A percentile compares a stretch with the other conserved stretches of the same genome.
Conservation (phyloP, 2,113 vertebrate species). For the Rafetus swinhoei region DNA sequence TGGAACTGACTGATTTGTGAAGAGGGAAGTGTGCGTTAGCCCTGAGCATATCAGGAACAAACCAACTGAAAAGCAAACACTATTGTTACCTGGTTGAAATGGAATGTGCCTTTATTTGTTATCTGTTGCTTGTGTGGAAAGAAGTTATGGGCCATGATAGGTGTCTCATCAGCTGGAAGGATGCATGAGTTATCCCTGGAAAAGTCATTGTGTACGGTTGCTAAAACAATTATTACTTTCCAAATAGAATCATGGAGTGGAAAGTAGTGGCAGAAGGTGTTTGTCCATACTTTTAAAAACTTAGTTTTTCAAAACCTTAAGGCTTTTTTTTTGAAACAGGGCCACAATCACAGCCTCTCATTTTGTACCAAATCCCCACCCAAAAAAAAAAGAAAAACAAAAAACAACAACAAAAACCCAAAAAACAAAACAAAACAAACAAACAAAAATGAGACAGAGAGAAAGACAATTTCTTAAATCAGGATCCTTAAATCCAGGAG, state of each 20-base stretch:
- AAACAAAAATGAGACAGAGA: background rate
- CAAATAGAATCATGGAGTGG: background rate
- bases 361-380: background rate
- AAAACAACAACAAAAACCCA: no score
- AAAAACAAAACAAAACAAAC: background rate
- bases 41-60: background rate
- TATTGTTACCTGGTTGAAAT: rapidly evolving
- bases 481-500: background rate
- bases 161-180: rapidly evolving
- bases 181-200: rapidly evolving
- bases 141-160: background rate
- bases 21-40: background rate
- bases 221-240: background rate
- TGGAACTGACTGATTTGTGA: background rate
- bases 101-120: rapidly evolving
- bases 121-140: background rate
- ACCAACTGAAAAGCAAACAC: background rate
- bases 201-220: rapidly evolving
- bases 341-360: rapidly evolving
- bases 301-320: background rate
- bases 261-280: background rate
- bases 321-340: background rate
- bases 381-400: background rate
- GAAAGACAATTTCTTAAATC: background rate
- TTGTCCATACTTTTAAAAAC: background rate